Evolutionary conservation across 2,113 vertebrate genomes (phyloP).

Genomic region (Buteo buteo): DNA sequence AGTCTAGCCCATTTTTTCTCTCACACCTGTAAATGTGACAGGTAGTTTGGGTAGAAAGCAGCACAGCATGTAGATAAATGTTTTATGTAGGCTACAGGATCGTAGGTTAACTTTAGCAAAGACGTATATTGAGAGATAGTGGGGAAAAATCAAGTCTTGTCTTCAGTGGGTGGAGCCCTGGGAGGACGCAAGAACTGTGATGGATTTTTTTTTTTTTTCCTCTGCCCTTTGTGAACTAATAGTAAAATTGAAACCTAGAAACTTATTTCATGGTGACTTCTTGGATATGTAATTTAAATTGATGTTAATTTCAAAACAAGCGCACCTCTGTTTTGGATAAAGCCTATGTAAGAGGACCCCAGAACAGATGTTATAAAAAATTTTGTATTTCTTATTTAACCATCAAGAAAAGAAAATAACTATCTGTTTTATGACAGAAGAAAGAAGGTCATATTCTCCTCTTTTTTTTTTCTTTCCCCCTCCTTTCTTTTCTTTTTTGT

Average conservation of each 20-base stretch:
- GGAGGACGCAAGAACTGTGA: neutral
- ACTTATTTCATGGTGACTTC: neutral
- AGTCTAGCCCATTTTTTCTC: neutral
- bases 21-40: neutral
- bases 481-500: neutral
- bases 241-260: neutral
- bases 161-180: neutral
- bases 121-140: neutral
- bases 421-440: neutral
- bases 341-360: neutral
- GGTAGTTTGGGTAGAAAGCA: neutral
- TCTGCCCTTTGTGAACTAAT: neutral
- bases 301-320: neutral
- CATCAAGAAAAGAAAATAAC: neutral
- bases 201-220: neutral
- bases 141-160: neutral
- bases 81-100: neutral
- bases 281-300: neutral
- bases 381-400: neutral
- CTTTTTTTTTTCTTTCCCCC: neutral
- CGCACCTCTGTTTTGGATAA: neutral
- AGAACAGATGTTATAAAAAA: neutral
- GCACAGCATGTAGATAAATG: accelerated
- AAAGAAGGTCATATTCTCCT: neutral
- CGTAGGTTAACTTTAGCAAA: neutral